Conservation (phyloP, 2,113 vertebrate species). For the Mustela lutreola region DNA sequence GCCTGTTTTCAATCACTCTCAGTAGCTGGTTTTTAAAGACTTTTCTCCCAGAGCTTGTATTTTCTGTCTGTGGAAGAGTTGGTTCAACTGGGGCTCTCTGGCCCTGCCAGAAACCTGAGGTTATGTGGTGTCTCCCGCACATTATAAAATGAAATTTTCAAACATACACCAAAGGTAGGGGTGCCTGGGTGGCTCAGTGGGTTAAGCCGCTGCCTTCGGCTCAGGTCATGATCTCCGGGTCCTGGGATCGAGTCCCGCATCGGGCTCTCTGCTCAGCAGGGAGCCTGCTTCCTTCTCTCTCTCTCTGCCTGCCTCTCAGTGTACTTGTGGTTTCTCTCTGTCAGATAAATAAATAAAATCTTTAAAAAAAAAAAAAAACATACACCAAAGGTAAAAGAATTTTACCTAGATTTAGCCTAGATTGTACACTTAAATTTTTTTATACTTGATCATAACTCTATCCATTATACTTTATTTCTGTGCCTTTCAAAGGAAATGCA, state of each 20-base stretch:
- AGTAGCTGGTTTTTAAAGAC: not conserved
- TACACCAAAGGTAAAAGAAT: not conserved
- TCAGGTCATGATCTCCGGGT: no score
- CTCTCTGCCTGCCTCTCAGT: no score
- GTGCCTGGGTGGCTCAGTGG: no score
- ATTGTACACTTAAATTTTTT: not conserved
- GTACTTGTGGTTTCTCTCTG: no score
- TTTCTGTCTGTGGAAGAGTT: not conserved
- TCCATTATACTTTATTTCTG: not conserved
- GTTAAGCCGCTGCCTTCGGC: no score
- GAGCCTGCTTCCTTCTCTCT: no score
- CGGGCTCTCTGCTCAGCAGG: no score
- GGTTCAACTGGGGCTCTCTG: not conserved
- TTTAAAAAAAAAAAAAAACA: not conserved
- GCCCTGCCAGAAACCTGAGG: not conserved
- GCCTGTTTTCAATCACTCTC: not conserved
- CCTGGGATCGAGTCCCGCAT: no score
- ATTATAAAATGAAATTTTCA: not conserved
- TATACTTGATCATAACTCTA: not conserved
- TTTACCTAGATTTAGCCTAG: not conserved
- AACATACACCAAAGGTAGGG: not conserved
- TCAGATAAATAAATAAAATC: no score
- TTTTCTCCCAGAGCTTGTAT: not conserved
- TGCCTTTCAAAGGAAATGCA: slow-evolving; percentile 16
- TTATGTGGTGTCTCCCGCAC: not conserved